Percentiles rank a stretch among this genome's conserved stretches.
phyloP scores from a whole-genome alignment of 1,140 invertebrate genomes.

The Drosophila santomea region DNA sequence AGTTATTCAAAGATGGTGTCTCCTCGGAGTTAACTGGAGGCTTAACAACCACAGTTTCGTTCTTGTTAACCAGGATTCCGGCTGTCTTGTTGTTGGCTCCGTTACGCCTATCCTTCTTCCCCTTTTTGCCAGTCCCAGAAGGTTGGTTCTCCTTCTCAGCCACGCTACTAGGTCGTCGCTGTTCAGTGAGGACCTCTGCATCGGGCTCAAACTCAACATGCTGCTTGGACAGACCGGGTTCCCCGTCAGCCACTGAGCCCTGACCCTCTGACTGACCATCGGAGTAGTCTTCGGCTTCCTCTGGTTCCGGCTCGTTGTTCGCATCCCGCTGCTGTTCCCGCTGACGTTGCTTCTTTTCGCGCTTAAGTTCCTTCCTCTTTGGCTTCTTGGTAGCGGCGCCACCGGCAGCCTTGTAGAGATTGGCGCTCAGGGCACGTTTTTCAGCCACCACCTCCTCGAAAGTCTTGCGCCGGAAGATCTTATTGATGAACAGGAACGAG shows the following conservation, averaged over 20 bases:
- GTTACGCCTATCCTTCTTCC: conserved; percentile 85
- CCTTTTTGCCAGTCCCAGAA: conserved; percentile 64
- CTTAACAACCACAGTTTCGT: conserved; percentile 86
- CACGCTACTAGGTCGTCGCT: conserved; percentile 70
- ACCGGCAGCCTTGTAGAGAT: conserved; percentile 72
- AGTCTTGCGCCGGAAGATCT: conserved; percentile 80
- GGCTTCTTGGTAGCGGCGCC: conserved; percentile 66
- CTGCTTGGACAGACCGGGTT: conserved; percentile 73
- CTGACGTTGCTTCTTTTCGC: conserved; percentile 75
- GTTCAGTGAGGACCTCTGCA: conserved; percentile 72
- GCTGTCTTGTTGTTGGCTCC: conserved; percentile 27
- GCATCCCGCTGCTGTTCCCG: conserved; percentile 69
- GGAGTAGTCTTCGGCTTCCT: conserved; percentile 74
- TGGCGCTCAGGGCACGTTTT: conserved; percentile 76
- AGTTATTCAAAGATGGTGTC: conserved; percentile 87
- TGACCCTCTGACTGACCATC: conserved; percentile 80
- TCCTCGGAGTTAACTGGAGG: conserved; percentile 64
- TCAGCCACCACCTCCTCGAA: conserved; percentile 83
- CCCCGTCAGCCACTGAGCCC: conserved; percentile 63
- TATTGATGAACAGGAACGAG: conserved; percentile 82
- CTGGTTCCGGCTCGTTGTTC: conserved; percentile 55
- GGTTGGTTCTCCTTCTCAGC: conserved; percentile 68
- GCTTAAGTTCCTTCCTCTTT: conserved; percentile 79
- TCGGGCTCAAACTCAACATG: conserved; percentile 85
- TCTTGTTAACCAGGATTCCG: conserved; percentile 88